Evolutionary conservation across 2,797 vertebrate genomes (phyloP).

Genomic region (Microctenopoma stevenorrisi): DNA sequence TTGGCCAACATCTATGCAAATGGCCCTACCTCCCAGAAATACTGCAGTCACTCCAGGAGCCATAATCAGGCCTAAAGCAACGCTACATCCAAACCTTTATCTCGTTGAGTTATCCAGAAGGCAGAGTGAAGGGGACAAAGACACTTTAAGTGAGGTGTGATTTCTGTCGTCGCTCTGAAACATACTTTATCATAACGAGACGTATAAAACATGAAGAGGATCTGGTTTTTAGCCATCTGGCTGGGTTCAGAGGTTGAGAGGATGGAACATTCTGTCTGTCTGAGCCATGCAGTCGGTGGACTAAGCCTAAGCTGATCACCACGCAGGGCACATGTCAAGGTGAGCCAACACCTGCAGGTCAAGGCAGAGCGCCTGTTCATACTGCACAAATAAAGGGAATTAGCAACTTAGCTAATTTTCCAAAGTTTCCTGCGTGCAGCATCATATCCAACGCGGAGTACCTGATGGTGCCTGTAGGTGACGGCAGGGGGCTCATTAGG

Average conservation of each 20-base stretch:
- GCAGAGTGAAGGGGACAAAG: not conserved
- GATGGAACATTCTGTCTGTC: constrained; percentile 25
- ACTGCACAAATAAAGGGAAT: not conserved
- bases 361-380: not conserved
- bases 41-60: constrained; percentile 17
- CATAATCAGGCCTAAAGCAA: constrained; percentile 14
- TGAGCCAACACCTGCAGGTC: constrained; percentile 39
- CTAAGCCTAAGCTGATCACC: constrained; percentile 69
- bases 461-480: constrained; percentile 98
- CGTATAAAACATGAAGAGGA: not conserved
- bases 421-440: not conserved
- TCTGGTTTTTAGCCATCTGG: constrained; percentile 37
- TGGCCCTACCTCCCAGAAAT: not conserved
- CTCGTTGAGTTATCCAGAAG: not conserved
- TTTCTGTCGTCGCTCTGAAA: not conserved
- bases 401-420: not conserved
- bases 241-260: constrained; percentile 40
- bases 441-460: constrained; percentile 56
- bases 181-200: not conserved
- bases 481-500: constrained; percentile 96
- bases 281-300: constrained; percentile 14
- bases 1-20: constrained; percentile 28
- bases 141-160: not conserved
- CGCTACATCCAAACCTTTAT: constrained; percentile 1
- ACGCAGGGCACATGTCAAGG: constrained; percentile 10